phyloP scores from a whole-genome alignment of 2,113 vertebrate genomes.

The Sitta europaea region DNA sequence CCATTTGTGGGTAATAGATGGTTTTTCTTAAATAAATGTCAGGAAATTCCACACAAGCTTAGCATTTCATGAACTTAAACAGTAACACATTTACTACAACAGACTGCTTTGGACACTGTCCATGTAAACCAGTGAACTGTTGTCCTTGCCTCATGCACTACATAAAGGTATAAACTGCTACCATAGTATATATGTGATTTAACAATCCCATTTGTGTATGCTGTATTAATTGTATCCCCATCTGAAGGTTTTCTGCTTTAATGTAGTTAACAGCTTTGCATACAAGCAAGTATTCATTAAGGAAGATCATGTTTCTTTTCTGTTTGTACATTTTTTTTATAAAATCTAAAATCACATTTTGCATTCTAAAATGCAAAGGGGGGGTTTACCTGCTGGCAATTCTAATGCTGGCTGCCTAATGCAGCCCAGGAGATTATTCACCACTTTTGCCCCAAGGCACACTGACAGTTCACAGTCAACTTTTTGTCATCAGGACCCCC shows the following conservation, averaged over 20 bases:
- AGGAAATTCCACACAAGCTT: conserved; percentile 27
- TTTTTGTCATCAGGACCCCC: neutral
- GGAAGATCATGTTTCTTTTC: neutral
- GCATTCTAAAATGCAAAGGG: neutral
- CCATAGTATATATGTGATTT: neutral
- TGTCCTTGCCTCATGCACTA: neutral
- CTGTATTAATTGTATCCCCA: neutral
- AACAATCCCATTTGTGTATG: neutral
- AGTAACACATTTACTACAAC: neutral
- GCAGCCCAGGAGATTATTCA: neutral
- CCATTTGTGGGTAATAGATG: neutral
- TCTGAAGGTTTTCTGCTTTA: neutral
- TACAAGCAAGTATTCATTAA: neutral
- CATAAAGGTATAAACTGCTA: neutral
- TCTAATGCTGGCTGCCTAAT: neutral
- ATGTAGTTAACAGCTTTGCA: neutral
- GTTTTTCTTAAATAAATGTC: neutral
- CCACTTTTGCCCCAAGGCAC: neutral
- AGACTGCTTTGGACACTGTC: neutral
- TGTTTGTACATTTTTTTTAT: neutral
- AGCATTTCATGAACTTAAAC: neutral
- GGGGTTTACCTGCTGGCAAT: neutral
- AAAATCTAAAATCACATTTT: neutral
- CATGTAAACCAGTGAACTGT: neutral
- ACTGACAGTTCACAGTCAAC: neutral